Conservation (phyloP, 1,140 invertebrate genomes). For the Nixonia krombeini region DNA sequence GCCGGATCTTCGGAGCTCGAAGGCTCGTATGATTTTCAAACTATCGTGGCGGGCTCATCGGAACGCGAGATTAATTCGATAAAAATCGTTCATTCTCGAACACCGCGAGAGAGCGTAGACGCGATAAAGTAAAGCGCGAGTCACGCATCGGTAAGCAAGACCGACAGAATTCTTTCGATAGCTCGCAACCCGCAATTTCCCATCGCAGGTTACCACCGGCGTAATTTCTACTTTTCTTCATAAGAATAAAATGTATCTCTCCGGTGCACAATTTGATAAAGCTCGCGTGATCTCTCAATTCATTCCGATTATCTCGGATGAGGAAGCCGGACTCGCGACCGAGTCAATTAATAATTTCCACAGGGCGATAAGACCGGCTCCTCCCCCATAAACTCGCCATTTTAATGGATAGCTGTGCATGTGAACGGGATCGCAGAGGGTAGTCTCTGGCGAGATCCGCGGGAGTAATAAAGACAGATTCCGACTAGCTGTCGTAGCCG, state of each 20-base stretch:
- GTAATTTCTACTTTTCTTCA: slow-evolving; percentile 27
- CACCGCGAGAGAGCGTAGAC: not conserved
- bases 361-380: slow-evolving; percentile 53
- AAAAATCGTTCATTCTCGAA: not conserved
- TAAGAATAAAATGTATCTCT: slow-evolving; percentile 13
- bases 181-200: slow-evolving; percentile 18
- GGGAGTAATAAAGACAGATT: slow-evolving; percentile 55
- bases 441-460: slow-evolving; percentile 25
- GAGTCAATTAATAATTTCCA: slow-evolving; percentile 60
- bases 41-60: too few species aligned
- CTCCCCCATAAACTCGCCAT: slow-evolving; percentile 52
- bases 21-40: too few species aligned
- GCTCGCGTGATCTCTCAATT: slow-evolving; percentile 30
- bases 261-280: slow-evolving; percentile 14
- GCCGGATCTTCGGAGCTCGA: too few species aligned
- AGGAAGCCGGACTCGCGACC: slow-evolving; percentile 34
- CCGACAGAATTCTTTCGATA: not conserved
- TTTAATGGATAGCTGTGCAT: slow-evolving; percentile 54
- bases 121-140: not conserved
- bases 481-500: slow-evolving; percentile 46
- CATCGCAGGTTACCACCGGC: slow-evolving; percentile 11
- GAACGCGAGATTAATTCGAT: too few species aligned
- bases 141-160: not conserved
- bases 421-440: slow-evolving; percentile 13
- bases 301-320: slow-evolving; percentile 29